These are phyloP conservation scores for Diglossa cyanea DNA, from an alignment of 2,797 vertebrate genomes.

Conservation along the genomic window DNA sequence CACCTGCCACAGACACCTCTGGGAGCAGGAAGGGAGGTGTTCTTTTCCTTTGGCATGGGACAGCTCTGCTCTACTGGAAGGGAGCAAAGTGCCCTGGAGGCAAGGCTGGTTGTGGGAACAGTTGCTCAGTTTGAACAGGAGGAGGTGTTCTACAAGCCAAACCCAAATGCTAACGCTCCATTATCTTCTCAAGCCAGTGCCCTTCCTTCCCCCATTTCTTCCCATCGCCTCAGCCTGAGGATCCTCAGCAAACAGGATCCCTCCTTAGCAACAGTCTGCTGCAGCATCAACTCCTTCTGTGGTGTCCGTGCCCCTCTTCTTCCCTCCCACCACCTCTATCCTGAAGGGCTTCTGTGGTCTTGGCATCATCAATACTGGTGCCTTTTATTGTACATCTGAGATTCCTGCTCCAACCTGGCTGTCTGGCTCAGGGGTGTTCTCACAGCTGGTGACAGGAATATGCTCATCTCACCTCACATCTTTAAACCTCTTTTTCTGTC, in stretches of 20 bases:
- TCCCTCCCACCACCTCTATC: neutral
- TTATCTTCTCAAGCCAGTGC: neutral
- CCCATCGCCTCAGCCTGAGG: neutral
- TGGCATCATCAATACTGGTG: neutral
- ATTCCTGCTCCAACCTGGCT: neutral
- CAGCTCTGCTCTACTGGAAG: rapidly evolving
- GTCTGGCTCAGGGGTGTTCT: neutral
- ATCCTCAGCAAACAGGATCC: neutral
- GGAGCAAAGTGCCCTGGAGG: neutral
- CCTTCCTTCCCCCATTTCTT: neutral
- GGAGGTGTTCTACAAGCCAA: neutral
- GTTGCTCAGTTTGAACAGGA: neutral
- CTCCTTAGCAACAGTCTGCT: neutral
- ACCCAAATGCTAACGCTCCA: neutral
- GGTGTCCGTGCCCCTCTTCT: neutral
- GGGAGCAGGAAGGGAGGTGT: rapidly evolving
- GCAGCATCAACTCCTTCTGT: neutral
- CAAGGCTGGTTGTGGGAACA: neutral
- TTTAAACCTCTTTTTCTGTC: neutral
- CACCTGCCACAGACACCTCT: rapidly evolving
- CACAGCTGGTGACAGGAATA: neutral
- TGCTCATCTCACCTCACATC: rapidly evolving
- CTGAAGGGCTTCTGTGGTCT: neutral
- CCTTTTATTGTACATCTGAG: neutral
- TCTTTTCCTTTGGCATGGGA: rapidly evolving